These are phyloP conservation scores for Phlogophora meticulosa DNA, from an alignment of 2,888 invertebrate species.

Conservation along the genomic window DNA sequence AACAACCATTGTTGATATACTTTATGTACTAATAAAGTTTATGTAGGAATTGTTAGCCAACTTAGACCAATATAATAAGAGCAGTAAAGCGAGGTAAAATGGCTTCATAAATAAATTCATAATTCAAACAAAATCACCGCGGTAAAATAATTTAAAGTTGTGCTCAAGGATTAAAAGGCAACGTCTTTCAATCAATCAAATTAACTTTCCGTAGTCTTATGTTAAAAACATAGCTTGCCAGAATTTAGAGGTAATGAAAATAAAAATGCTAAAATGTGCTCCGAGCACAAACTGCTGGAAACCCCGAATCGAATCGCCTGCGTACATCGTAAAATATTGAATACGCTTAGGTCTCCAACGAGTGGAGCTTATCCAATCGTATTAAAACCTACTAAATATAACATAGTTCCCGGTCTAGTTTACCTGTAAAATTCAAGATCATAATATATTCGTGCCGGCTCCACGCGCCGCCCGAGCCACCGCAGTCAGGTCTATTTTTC, in stretches of 20 bases:
- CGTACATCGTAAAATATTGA: conserved; percentile 56
- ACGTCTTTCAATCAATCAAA: conserved; percentile 13
- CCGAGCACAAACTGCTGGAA: conserved; percentile 22
- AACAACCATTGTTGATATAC: conserved; percentile 63
- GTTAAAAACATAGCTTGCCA: conserved; percentile 13
- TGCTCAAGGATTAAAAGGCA: no score
- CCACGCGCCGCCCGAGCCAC: conserved; percentile 54
- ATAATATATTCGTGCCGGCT: conserved; percentile 72
- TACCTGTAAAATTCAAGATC: conserved; percentile 76
- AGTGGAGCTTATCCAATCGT: conserved; percentile 56
- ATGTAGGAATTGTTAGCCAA: conserved; percentile 45
- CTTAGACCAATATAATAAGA: conserved; percentile 41
- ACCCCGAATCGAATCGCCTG: conserved; percentile 29
- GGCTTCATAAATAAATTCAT: conserved; percentile 30
- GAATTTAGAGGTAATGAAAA: conserved; percentile 39
- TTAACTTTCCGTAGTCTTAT: conserved; percentile 16
- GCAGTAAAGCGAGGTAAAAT: conserved; percentile 35
- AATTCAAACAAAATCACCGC: conserved; percentile 27
- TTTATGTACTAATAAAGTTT: conserved; percentile 60
- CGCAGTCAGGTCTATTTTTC: conserved; percentile 79
- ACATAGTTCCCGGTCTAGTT: conserved; percentile 58
- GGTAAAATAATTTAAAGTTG: conserved; percentile 4
- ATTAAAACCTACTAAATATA: conserved; percentile 66
- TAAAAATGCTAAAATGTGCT: conserved; percentile 45
- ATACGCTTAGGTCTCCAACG: conserved; percentile 43